Base-by-base conservation (phyloP, 1,140 invertebrate species). In the Bombus picipes region DNA sequence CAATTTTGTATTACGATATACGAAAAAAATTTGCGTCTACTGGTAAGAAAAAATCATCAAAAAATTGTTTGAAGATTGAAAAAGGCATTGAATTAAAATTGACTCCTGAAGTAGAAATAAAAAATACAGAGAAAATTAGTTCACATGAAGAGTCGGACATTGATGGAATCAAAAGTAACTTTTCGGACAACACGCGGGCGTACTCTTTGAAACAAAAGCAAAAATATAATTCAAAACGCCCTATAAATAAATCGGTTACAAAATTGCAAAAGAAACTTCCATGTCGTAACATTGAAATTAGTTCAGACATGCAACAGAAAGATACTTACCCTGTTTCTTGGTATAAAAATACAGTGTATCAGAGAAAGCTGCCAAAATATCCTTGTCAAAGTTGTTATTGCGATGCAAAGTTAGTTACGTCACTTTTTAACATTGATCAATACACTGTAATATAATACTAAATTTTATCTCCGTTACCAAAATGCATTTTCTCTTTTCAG, bases 1-100 rank as follows among this genome's bases (percentile, higher is more conserved):
- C 76, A 10, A 47, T 80, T 62, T 39, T 85, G 32, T 65, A 80
- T 47, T 41, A 34, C 9, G 32, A 85, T 73, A 53, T 73, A 32
- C 39, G 34, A 2, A 62, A 37, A 10, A 73, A 62, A 28, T 62
- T 22, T 37, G 28, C 9, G 5, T 28, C 75, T 37, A 34, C 32
- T 5, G 32, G 10, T n/a, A 32, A 62, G 15, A 72, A 47, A 12
- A 62, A 37, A n/a, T 9, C 22, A 5, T 22, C 53, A 25, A n/a
- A 18, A 32, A 8, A 62, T 47, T 32, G n/a, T 13, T 22, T 9
- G 25, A 32, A 53, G 15, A 12, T 25, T 65, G 39, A 25, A 34
- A 65, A 37, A 66, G 15, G 18, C 25, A 32, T 66, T 9, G 59
- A 66, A 22, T 39, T 34, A 15, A 77, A 77, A 32, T 32, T 65